These are phyloP conservation scores for Rhinella marina DNA, from an alignment of 2,797 vertebrate genomes.

Conservation along the genomic window DNA sequence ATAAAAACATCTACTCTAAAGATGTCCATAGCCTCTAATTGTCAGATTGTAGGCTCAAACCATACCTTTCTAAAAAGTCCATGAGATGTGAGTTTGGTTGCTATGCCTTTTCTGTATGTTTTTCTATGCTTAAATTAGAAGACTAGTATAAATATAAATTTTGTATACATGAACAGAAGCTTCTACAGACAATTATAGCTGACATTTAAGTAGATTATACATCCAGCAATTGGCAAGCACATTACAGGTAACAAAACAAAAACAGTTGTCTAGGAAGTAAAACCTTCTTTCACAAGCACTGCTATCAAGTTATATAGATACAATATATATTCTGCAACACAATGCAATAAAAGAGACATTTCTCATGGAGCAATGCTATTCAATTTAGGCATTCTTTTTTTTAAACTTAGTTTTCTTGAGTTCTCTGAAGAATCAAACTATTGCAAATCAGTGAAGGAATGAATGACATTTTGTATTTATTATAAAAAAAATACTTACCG, in stretches of 20 bases:
- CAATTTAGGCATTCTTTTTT: slow-evolving; percentile 28
- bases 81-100: too few species aligned
- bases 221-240: not conserved
- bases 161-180: not conserved
- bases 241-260: slow-evolving; percentile 22
- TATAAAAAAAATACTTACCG: too few species aligned
- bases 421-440: too few species aligned
- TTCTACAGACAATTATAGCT: not conserved
- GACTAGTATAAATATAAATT: slow-evolving; percentile 7
- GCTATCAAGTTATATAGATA: slow-evolving; percentile 50
- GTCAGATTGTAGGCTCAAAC: too few species aligned
- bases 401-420: not conserved
- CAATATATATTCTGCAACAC: slow-evolving; percentile 41
- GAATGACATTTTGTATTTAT: too few species aligned
- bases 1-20: too few species aligned
- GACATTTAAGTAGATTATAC: not conserved
- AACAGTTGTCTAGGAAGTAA: slow-evolving; percentile 19
- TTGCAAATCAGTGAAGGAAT: too few species aligned
- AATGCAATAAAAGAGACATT: slow-evolving; percentile 40
- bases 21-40: too few species aligned
- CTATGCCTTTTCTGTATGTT: too few species aligned
- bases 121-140: too few species aligned
- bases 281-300: slow-evolving; percentile 34
- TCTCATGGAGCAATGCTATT: slow-evolving; percentile 36
- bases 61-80: too few species aligned